These are phyloP conservation scores for Petrophora chlorosata DNA, from an alignment of 2,888 invertebrate species.

Conservation along the genomic window DNA sequence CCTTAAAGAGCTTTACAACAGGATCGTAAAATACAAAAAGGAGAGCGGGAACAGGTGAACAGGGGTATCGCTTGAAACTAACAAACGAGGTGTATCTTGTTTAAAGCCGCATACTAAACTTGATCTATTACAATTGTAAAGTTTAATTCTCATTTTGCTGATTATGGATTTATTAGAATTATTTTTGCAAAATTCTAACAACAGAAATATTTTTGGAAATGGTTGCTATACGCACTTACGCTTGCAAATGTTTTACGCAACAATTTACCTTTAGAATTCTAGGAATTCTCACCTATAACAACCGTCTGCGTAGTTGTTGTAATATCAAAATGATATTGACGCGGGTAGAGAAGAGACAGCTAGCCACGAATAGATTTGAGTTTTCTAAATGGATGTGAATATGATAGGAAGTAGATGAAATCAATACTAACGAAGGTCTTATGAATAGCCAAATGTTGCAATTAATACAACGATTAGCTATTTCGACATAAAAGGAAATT, in stretches of 20 bases:
- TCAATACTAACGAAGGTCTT: no score
- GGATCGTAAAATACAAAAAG: constrained; percentile 32
- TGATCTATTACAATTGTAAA: no score
- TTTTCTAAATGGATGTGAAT: neutral
- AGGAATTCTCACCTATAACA: constrained; percentile 56
- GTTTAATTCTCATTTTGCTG: no score
- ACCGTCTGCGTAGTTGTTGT: constrained; percentile 55
- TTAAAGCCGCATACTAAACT: constrained; percentile 13
- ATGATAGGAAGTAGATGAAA: neutral
- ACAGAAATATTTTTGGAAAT: constrained; percentile 27
- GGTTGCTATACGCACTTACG: constrained; percentile 19
- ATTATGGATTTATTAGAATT: neutral
- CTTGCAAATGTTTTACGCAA: constrained; percentile 40
- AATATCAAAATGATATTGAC: constrained; percentile 54
- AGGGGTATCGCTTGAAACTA: constrained; percentile 11
- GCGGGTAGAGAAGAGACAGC: constrained; percentile 36
- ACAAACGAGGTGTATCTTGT: constrained; percentile 27
- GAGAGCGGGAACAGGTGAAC: constrained; percentile 26
- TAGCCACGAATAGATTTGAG: neutral
- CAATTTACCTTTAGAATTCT: constrained; percentile 53
- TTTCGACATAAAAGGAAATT: constrained; percentile 20
- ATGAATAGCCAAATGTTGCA: neutral
- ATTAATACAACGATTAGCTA: neutral
- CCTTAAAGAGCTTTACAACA: constrained; percentile 28
- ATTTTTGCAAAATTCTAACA: neutral